A percentile compares a stretch with the other conserved stretches of the same genome.
Evolutionary conservation across 2,113 vertebrate genomes (phyloP).

Genomic region (Thomomys bottae): DNA sequence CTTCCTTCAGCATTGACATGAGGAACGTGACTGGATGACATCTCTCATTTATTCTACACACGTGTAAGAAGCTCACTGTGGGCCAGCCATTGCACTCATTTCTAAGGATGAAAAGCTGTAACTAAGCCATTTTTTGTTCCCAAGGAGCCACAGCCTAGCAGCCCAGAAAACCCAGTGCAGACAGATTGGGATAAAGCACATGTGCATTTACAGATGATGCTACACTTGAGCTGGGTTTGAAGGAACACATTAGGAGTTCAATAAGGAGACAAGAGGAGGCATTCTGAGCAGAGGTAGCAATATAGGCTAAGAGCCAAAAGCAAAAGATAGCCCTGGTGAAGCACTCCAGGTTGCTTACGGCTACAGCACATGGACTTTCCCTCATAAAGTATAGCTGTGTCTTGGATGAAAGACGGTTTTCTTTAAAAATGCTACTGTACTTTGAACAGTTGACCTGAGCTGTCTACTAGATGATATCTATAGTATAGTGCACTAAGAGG

Average conservation of each 20-base stretch:
- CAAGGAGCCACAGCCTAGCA: neutral
- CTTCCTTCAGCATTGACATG: neutral
- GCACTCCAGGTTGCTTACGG: neutral
- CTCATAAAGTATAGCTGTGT: neutral
- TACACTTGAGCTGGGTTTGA: constrained; percentile 45
- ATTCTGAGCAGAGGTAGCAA: neutral
- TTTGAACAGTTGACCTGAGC: neutral
- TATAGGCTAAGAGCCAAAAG: neutral
- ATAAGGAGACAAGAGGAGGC: constrained; percentile 18
- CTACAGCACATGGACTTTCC: neutral
- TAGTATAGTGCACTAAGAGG: neutral
- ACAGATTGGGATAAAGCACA: neutral
- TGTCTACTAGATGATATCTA: neutral
- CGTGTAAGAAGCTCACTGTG: neutral
- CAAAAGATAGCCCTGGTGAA: neutral
- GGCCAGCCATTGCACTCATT: neutral
- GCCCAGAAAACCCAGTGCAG: neutral
- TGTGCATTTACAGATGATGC: neutral
- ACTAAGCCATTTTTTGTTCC: neutral
- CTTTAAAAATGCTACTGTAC: neutral
- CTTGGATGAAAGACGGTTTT: neutral
- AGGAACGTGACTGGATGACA: neutral
- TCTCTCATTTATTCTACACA: neutral
- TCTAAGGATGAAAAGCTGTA: neutral
- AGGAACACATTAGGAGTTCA: constrained; percentile 26